Conservation (phyloP, 2,797 vertebrate species). For the Rhabdophis nuchalis region DNA sequence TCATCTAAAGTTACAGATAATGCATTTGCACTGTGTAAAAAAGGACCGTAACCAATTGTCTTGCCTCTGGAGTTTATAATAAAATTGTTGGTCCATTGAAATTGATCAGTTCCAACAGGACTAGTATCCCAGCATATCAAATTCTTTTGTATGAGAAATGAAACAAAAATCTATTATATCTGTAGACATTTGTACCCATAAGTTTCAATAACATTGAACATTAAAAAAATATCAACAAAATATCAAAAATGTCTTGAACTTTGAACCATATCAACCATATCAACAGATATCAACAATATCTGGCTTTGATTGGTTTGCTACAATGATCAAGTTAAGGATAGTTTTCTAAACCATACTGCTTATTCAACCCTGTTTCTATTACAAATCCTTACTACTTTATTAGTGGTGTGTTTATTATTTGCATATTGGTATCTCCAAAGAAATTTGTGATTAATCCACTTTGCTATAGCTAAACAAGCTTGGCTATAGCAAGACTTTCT, state of each 20-base stretch:
- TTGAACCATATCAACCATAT: too few relatives aligned
- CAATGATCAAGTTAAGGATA: background rate
- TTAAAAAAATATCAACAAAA: background rate
- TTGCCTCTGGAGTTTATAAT: background rate
- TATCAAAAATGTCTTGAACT: background rate
- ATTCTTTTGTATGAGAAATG: background rate
- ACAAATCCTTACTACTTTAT: background rate
- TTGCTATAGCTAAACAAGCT: background rate
- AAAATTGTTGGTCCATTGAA: constrained; percentile 16
- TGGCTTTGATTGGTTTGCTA: background rate
- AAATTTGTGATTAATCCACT: background rate
- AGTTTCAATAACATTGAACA: background rate
- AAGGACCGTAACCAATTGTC: background rate
- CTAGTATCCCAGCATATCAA: background rate
- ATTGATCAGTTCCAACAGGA: constrained; percentile 11
- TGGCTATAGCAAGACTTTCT: background rate
- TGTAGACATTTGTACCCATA: background rate
- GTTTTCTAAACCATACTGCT: background rate
- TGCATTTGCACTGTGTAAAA: background rate
- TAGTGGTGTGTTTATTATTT: background rate
- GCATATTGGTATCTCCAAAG: background rate
- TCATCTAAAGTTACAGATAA: constrained; percentile 2
- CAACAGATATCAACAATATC: background rate
- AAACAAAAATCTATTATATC: background rate
- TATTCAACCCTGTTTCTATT: background rate